phyloP scores from a whole-genome alignment of 2,797 vertebrate species.

The Myoxocephalus aenaeus region DNA sequence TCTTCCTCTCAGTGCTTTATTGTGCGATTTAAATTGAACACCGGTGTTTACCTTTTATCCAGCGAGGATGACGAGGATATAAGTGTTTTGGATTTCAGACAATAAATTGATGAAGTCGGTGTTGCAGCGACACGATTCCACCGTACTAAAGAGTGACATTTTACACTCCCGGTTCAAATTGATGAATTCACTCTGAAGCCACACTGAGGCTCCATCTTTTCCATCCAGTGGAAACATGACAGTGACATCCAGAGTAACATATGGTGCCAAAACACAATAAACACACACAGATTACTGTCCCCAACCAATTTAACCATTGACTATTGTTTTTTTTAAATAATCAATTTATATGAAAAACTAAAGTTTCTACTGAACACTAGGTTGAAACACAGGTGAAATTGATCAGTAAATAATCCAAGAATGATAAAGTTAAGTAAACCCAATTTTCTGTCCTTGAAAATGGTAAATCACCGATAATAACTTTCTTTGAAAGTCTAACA shows the following conservation, averaged over 20 bases:
- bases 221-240: neutral
- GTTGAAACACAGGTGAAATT: neutral
- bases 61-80: neutral
- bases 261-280: neutral
- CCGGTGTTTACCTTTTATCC: neutral
- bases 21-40: neutral
- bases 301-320: neutral
- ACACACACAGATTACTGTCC: neutral
- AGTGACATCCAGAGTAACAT: neutral
- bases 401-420: neutral
- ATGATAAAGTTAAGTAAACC: neutral
- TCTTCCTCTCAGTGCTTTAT: neutral
- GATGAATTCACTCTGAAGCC: neutral
- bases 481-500: neutral
- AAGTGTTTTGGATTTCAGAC: neutral
- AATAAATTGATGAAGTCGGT: constrained; percentile 17
- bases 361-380: neutral
- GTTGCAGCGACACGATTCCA: neutral
- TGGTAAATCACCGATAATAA: neutral
- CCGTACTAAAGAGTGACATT: neutral
- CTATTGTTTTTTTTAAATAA: neutral
- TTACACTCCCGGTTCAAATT: neutral
- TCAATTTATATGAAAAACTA: neutral
- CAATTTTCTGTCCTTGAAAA: neutral
- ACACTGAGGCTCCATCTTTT: neutral